Evolutionary conservation across 2,113 vertebrate species (phyloP), one percentile per base, ranked within the genome.

Genomic region (Prolemur simus): DNA sequence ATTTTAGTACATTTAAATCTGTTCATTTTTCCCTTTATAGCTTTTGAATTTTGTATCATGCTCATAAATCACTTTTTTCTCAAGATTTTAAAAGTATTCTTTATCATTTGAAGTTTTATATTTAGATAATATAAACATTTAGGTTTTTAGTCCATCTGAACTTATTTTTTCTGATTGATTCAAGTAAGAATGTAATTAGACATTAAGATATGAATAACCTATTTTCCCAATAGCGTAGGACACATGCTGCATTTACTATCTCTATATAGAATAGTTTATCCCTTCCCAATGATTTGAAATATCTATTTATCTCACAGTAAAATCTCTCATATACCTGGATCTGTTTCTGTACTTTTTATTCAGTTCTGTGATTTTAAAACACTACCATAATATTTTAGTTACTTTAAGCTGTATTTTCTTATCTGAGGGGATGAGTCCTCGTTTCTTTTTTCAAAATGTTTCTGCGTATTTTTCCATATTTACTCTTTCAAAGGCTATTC

Each of bases 81-180:
- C n/a, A 90, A 90, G 29, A 83, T 78, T 92, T 87, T 47, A 14
- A 58, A 85, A 91, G 29, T 83, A 52, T 54, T 76, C 82, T 68
- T 97, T 83, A 42, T 73, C 29, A 73, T 73, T 76, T 94, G 52
- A 92, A 37, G 6, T 82, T 85, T 85, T 81, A 0, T 68, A 87
- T 87, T 87, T 96, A 94, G 8, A 34, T 90, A 66, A 68, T 66
- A 89, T 23, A 74, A 88, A 86, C 78, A 83, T 73, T 86, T 64
- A 69, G 8, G 63, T 52, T 76, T 66, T 58, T 52, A 45, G 12
- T 6, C 20, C 66, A 47, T 37, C 64, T 74, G 32, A 95, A 82
- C 34, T 96, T 84, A 87, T 84, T 95, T 96, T 74, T 86, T 89
- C 77, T 89, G 27, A 94, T 92, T 52, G 47, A 82, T 86, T 92